These are phyloP conservation scores for Hydractinia symbiolongicarpus DNA, from an alignment of 30 jellyfish, hydroid and myxozoan species.

Conservation along the genomic window DNA sequence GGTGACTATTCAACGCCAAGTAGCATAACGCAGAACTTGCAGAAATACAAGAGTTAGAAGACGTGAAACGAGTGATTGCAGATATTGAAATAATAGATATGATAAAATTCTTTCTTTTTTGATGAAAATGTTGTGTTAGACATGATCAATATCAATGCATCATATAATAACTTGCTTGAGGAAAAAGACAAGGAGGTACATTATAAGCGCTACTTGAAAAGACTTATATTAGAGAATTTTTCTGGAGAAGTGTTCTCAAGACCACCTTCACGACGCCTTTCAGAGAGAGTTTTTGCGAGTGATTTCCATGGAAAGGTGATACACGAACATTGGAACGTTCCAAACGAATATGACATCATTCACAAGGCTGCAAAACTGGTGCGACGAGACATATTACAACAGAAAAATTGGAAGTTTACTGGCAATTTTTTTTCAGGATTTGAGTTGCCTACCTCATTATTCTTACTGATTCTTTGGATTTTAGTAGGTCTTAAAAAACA, in stretches of 20 bases:
- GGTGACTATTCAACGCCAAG: no score
- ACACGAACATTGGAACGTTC: no score
- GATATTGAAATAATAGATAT: no score
- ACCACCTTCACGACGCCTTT: background rate
- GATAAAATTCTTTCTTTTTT: no score
- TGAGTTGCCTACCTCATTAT: slow-evolving; percentile 17
- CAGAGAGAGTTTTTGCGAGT: background rate
- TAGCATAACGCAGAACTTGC: no score
- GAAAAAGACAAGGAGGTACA: no score
- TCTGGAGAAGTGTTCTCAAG: background rate
- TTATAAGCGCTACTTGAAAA: background rate
- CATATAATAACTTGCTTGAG: no score
- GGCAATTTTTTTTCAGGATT: slow-evolving; percentile 28
- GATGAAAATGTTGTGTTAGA: no score
- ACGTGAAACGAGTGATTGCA: no score
- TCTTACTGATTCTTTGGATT: slow-evolving; percentile 18
- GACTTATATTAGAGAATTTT: background rate
- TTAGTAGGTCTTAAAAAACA: slow-evolving; percentile 25
- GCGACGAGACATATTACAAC: slow-evolving; percentile 20
- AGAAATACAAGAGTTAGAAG: no score
- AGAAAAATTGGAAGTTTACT: no score
- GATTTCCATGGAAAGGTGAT: background rate
- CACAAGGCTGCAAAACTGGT: slow-evolving; percentile 27
- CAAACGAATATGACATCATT: background rate
- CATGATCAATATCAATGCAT: no score